phyloP scores from a whole-genome alignment of 1,140 invertebrate genomes.

The Drosophila takahashii region DNA sequence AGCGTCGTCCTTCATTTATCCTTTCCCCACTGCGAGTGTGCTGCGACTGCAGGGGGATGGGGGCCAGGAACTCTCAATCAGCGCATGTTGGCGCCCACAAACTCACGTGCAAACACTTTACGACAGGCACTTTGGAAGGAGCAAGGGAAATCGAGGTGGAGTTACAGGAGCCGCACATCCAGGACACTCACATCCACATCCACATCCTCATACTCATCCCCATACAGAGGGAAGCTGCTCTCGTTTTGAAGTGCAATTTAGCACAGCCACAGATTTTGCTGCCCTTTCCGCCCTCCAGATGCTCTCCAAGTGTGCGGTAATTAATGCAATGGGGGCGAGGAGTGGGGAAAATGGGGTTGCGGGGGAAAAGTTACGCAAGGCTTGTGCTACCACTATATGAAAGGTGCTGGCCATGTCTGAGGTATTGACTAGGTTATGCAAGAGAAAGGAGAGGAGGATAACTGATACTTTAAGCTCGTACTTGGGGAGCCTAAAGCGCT shows the following conservation, averaged over 20 bases:
- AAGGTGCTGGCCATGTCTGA: constrained; percentile 12
- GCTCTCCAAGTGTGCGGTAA: constrained; percentile 69
- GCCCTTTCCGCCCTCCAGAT: constrained; percentile 18
- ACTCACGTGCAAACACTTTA: constrained; percentile 83
- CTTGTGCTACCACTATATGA: constrained; percentile 3
- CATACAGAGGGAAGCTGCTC: constrained; percentile 18
- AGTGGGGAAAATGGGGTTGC: constrained; percentile 5
- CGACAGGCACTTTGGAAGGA: constrained; percentile 37
- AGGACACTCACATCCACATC: constrained; percentile 10
- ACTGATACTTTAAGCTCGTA: constrained; percentile 8
- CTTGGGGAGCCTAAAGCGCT: not conserved
- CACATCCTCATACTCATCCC: constrained; percentile 4
- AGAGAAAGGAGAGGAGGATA: not conserved
- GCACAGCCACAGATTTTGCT: constrained; percentile 72
- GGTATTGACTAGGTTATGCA: constrained; percentile 33
- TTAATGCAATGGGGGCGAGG: constrained; percentile 63
- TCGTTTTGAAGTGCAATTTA: constrained; percentile 79
- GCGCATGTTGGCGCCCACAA: constrained; percentile 76
- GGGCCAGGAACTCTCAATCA: constrained; percentile 73
- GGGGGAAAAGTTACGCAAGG: constrained; percentile 29
- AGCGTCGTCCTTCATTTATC: constrained; percentile 80
- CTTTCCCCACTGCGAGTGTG: constrained; percentile 50
- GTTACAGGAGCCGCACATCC: constrained; percentile 8
- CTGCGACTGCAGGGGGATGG: constrained; percentile 7
- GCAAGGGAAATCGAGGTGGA: constrained; percentile 18